A percentile compares a stretch with the other conserved stretches of the same genome.
Conservation (phyloP, 92 coral and sea anemone species). For the Siderastrea siderea region DNA sequence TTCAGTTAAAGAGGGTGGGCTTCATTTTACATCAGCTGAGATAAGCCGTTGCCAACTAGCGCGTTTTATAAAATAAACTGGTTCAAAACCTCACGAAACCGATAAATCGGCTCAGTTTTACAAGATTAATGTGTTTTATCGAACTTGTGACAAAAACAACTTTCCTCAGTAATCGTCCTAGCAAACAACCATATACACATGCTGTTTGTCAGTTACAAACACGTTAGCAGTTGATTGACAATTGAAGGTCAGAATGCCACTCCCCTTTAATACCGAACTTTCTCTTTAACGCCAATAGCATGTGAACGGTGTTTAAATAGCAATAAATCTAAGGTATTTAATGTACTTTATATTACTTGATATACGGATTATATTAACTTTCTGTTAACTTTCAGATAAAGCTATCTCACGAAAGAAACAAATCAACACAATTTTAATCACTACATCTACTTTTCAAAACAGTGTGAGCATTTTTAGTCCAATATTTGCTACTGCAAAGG, state of each 20-base stretch:
- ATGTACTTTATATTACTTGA: conserved; percentile 14
- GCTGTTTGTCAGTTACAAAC: background rate
- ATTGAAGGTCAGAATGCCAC: background rate
- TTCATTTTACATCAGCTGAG: too few relatives aligned
- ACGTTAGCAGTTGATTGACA: background rate
- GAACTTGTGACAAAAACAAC: too few relatives aligned
- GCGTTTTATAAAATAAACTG: too few relatives aligned
- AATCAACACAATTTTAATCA: too few relatives aligned
- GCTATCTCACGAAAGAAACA: background rate
- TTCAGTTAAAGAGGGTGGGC: too few relatives aligned
- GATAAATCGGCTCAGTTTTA: too few relatives aligned
- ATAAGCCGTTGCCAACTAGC: too few relatives aligned
- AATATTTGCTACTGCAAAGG: background rate
- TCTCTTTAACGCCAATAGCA: background rate
- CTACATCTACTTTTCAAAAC: background rate
- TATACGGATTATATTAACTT: background rate
- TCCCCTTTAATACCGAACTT: background rate
- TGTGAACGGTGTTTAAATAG: conserved; percentile 16
- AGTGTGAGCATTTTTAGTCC: background rate
- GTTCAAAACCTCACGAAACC: too few relatives aligned
- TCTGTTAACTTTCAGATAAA: background rate
- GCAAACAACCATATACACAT: too few relatives aligned
- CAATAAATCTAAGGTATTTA: background rate
- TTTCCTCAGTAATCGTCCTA: too few relatives aligned
- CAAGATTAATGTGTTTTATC: too few relatives aligned